Evolutionary conservation across 2,888 invertebrate species (phyloP), one percentile per base, ranked within the genome.

Genomic region (Drosophila silvestris): DNA sequence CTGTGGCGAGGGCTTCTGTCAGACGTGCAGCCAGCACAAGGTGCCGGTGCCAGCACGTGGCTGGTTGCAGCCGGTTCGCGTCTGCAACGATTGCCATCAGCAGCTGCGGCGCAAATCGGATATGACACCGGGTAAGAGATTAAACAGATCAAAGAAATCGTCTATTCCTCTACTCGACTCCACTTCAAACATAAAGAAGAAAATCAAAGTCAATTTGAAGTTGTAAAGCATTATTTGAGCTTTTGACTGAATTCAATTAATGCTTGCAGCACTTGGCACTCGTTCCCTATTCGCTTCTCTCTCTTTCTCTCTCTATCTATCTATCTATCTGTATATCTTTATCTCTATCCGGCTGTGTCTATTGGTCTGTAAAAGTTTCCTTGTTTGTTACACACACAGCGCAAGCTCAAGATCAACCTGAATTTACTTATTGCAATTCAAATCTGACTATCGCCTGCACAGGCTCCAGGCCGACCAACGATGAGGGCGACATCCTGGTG

Each of bases 1-100:
- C 0, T 97, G 97, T 92, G 97, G 97, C 0, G 95, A 96, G 91
- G 97, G 97, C 0, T 97, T 97, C 88, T 97, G 97, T 91, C 95
- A 96, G 76, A 91, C 91, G 7, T 97, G 97, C 90, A 96, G 96
- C 3, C 94, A 95, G n/a, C 94, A 95, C 63, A 94, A 94, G 62
- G 94, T 95, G 85, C 95, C 96, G 26, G 97, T 97, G 26, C 97
- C 97, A 19, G 94, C 95, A 16, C 94, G 95, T 75, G 96, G 97
- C 65, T 97, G 97, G 97, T 93, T 94, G 28, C 82, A 91, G 52
- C 95, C 96, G 1, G 97, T 96, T 1, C 94, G 97, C 66, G 97
- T 97, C 5, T 97, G 97, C 92, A 95, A 96, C 81, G 92, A 94
- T 58, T 97, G 97, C 88, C 95, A 91, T 41, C 88, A 92, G 53